Conservation (phyloP, 2,888 invertebrate species). For the Dimorphilus gyrociliatus region DNA sequence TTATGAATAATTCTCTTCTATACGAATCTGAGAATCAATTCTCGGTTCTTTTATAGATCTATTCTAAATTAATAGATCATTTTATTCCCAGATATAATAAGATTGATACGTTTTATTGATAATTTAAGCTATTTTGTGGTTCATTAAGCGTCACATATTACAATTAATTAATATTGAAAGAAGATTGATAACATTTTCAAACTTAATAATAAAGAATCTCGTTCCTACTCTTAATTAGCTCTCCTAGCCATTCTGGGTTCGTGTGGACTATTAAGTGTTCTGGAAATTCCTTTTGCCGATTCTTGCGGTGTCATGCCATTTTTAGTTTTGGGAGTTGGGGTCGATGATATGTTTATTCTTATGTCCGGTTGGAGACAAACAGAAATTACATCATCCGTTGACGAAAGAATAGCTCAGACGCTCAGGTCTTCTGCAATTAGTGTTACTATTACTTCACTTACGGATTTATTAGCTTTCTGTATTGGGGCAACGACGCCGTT, state of each 20-base stretch:
- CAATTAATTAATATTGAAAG: too few relatives aligned
- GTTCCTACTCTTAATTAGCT: too few relatives aligned
- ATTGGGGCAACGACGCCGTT: slow-evolving; percentile 7
- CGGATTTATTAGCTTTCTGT: slow-evolving; percentile 5
- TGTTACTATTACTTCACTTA: slow-evolving; percentile 6
- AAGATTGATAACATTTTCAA: too few relatives aligned
- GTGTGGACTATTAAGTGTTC: slow-evolving; percentile 14
- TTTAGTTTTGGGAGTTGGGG: slow-evolving; percentile 16
- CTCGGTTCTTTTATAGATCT: too few relatives aligned
- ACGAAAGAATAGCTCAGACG: slow-evolving; percentile 4
- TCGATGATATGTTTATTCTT: slow-evolving; percentile 15
- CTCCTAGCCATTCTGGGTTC: slow-evolving; percentile 15
- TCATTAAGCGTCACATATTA: too few relatives aligned
- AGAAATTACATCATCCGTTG: slow-evolving; percentile 3
- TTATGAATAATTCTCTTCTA: too few relatives aligned
- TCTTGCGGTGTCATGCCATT: slow-evolving; percentile 19
- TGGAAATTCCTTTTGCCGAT: slow-evolving; percentile 15
- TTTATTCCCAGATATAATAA: too few relatives aligned
- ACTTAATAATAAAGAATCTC: too few relatives aligned
- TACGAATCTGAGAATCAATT: too few relatives aligned
- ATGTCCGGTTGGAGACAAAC: slow-evolving; percentile 11
- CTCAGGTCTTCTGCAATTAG: slow-evolving; percentile 5
- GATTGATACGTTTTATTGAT: too few relatives aligned
- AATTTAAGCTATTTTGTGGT: too few relatives aligned
- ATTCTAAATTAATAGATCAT: too few relatives aligned